These are phyloP conservation scores for Xestia xanthographa DNA, from an alignment of 2,888 invertebrate species.

Conservation along the genomic window DNA sequence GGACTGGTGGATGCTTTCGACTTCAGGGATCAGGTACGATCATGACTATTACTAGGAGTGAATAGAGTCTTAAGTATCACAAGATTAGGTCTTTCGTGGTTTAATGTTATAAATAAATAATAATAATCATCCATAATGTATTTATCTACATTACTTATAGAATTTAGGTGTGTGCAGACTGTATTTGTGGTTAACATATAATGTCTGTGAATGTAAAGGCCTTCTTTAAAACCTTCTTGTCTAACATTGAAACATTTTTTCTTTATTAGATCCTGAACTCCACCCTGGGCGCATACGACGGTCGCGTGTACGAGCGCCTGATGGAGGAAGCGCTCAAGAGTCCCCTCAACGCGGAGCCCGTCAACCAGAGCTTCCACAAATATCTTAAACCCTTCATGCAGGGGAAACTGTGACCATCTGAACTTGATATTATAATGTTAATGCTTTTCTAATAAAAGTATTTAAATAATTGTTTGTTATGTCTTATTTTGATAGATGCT, in stretches of 20 bases:
- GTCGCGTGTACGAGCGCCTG: constrained; percentile 95
- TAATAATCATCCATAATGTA: not conserved
- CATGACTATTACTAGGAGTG: not conserved
- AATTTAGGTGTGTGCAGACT: not conserved
- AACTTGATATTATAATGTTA: constrained; percentile 9
- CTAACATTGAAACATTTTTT: not conserved
- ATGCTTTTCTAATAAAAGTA: not conserved
- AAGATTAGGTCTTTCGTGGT: not conserved
- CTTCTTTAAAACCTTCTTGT: not conserved
- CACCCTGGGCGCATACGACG: constrained; percentile 95
- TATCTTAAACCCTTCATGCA: constrained; percentile 95
- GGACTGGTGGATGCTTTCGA: constrained; percentile 98
- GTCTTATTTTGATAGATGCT: not conserved
- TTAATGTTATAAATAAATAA: not conserved
- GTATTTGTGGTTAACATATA: not conserved
- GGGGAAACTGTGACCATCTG: constrained; percentile 91
- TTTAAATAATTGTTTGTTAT: not conserved
- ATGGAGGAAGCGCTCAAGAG: constrained; percentile 95
- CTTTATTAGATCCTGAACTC: constrained; percentile 90
- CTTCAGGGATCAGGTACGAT: constrained; percentile 92
- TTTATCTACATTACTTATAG: not conserved
- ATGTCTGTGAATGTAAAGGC: not conserved
- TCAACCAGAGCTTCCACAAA: constrained; percentile 93
- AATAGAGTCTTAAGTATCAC: not conserved
- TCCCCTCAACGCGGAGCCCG: constrained; percentile 94